phyloP scores from a whole-genome alignment of 1,140 invertebrate genomes.

The Papilio glaucus region DNA sequence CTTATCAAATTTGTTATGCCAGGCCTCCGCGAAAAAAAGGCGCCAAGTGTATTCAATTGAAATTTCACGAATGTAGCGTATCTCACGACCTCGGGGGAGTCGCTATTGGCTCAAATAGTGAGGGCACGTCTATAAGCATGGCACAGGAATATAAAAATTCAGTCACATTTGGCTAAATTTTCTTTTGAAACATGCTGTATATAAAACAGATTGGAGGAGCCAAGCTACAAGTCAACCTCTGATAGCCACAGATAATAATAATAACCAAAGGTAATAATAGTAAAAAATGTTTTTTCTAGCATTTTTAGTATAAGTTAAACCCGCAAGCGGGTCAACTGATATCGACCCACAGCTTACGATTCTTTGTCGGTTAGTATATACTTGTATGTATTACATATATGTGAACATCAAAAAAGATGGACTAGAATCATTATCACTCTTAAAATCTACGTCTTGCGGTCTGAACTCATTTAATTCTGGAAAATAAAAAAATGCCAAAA shows the following conservation, averaged over 20 bases:
- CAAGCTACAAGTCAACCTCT: background rate
- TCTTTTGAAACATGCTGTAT: background rate
- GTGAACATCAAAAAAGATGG: no score
- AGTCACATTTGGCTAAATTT: background rate
- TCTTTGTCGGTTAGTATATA: no score
- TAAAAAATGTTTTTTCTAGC: no score
- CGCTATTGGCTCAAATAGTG: constrained; percentile 34
- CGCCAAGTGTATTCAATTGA: constrained; percentile 38
- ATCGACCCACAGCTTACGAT: no score
- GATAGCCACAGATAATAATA: background rate
- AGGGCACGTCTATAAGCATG: constrained; percentile 11
- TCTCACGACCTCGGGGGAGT: constrained; percentile 34
- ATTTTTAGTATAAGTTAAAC: no score
- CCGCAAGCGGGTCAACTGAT: no score
- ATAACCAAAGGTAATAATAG: no score
- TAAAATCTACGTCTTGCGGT: no score
- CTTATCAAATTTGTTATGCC: constrained; percentile 39
- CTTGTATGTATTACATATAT: no score
- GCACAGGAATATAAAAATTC: constrained; percentile 11
- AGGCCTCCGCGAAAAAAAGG: constrained; percentile 34
- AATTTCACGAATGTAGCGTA: constrained; percentile 36
- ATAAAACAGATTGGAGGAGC: background rate
- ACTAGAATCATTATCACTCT: no score
- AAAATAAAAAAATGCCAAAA: no score
- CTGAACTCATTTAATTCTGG: no score